Percentiles rank a stretch among this genome's conserved stretches.
Conservation (phyloP, 2,797 vertebrate genomes). For the Meda fulgida region DNA sequence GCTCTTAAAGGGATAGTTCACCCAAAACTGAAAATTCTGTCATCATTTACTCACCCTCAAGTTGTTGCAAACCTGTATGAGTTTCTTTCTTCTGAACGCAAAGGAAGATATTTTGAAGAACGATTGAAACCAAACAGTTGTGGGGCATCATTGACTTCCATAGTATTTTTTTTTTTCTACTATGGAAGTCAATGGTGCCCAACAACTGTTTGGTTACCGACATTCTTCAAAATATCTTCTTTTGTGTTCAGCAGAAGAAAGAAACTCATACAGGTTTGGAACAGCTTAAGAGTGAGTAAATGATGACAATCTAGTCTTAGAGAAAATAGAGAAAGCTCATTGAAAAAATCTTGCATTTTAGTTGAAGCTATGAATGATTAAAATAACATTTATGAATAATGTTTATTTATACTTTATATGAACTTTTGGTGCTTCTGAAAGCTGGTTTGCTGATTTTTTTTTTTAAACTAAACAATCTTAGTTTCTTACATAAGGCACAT, state of each 20-base stretch:
- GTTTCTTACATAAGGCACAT: neutral
- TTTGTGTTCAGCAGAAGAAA: no score
- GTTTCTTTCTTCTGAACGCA: neutral
- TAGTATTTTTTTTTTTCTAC: neutral
- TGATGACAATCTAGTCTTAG: no score
- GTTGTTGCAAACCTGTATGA: neutral
- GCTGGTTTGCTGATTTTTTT: neutral
- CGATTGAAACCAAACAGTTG: no score
- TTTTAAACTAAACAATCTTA: neutral
- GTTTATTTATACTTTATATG: neutral
- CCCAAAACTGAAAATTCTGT: neutral
- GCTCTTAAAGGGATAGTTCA: neutral
- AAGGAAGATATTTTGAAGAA: no score
- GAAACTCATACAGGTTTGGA: no score
- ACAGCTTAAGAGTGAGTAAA: no score
- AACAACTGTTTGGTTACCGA: no score
- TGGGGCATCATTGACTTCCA: no score
- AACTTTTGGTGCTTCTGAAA: neutral
- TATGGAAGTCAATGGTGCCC: no score
- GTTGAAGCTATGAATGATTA: neutral
- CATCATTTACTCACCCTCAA: neutral
- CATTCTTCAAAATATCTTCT: no score
- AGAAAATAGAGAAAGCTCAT: neutral
- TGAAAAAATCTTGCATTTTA: neutral
- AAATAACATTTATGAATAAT: neutral